Base-by-base conservation (phyloP, 2,113 vertebrate genomes). In the Rallus limicola region DNA sequence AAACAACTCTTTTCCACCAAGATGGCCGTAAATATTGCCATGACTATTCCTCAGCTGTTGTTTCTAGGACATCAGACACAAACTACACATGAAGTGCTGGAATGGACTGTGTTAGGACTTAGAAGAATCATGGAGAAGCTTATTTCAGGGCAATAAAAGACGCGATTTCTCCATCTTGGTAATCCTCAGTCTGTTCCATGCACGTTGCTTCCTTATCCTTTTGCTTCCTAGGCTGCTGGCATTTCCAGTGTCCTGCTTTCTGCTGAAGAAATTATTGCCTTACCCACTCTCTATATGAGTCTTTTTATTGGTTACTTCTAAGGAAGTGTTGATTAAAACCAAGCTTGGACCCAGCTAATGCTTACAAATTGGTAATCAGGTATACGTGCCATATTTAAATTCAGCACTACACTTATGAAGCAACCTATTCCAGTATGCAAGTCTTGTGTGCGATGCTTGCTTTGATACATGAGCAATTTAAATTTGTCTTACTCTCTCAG, bases 401-500 rank as follows among this genome's bases (percentile, higher is more conserved):
- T 90, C 86, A 87, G 23, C 33, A 23, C 16, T 46, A 3, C 24
- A 8, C 28, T 79, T 75, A 13, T 4, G 28, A 92, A 86, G 11
- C 23, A 64, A 19, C 26, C 12, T 85, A 23, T 79, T 92, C 33
- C 36, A 76, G 33, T 44, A 75, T 65, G 60, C 62, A 93, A 52
- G 67, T 81, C 31, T 72, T 60, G 70, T 65, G 44, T 1, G 0
- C 52, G 82, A 59, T 69, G 29, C 75, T 93, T 81, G 14, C 53
- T 95, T 90, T 88, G 83, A 95, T 60, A 96, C 64, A 79, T 3
- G 9, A 78, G 13, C 40, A 85, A 92, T 91, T 97, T 80, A 75
- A 80, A 68, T 93, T 90, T 88, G 44, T 87, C 79, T 82, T 76
- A 34, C 9, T 64, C 8, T 71, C 21, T 93, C 52, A 89, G 77